Base-by-base conservation (phyloP, 2,888 invertebrate species). In the Spialia ferax region DNA sequence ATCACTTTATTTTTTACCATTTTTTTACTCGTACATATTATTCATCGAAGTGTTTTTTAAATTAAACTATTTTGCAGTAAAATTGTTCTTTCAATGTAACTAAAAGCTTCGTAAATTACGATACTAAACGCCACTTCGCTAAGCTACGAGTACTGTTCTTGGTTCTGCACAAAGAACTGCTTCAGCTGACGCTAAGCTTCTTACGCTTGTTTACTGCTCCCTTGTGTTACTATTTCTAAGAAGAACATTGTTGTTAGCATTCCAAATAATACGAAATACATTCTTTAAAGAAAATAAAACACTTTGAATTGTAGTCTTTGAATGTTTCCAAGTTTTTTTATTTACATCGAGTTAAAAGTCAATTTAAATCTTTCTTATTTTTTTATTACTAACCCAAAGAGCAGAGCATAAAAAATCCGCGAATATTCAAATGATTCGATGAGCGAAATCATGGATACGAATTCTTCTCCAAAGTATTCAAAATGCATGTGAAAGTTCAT, bases 201-300 rank as follows among this genome's bases (percentile, higher is more conserved):
- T 50, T 50, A 50, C 11, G 11, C 20, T 22, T 50, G 22, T 50
- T 50, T 50, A 50, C 18, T 50, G 50, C 22, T 45, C 45, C 2
- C 18, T 45, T 18, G 15, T 22, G 22, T 50, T 29, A 20, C 56
- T n/a, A 13, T 13, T 13, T 0, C 45, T 18, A 45, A 18, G 18
- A 45, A 18, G 45, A 45, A 45, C 18, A 18, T 45, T 56, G 38
- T 57, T 57, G 57, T 35, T 22, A 57, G 38, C 57, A 38, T 20
- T 42, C 20, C 11, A 18, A 4, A 38, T 38, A 38, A n/a, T n/a
- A n/a, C n/a, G n/a, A n/a, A 38, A 38, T 38, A 38, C 2, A 38
- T n/a, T n/a, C n/a, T 2, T 3, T n/a, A 38, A 5, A n/a, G n/a
- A n/a, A 38, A 38, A 8, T n/a, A n/a, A 38, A 38, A n/a, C n/a